Percentiles rank a stretch among this genome's conserved stretches.
Evolutionary conservation across 2,113 vertebrate genomes (phyloP).

Genomic region (Tachycineta bicolor): DNA sequence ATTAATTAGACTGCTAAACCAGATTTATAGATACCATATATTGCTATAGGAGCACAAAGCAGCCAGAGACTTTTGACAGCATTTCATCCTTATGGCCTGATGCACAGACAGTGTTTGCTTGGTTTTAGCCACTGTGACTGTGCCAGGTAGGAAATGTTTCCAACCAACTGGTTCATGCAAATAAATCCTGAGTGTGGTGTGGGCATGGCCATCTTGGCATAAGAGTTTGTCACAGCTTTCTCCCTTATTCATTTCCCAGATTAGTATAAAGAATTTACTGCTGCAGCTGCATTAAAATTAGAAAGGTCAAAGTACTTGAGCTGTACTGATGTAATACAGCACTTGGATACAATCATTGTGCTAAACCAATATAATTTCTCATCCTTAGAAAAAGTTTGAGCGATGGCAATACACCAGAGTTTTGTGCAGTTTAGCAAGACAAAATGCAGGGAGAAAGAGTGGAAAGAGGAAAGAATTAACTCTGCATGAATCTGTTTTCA

Average conservation of each 20-base stretch:
- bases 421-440: neutral
- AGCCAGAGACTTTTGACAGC: neutral
- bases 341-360: neutral
- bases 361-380: neutral
- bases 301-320: neutral
- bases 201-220: neutral
- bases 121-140: neutral
- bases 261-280: neutral
- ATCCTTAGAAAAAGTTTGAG: neutral
- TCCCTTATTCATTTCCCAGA: neutral
- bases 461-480: neutral
- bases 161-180: neutral
- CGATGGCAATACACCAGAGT: neutral
- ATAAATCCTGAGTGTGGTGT: neutral
- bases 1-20: conserved; percentile 26
- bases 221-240: neutral
- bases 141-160: neutral
- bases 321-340: neutral
- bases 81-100: conserved; percentile 23
- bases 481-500: neutral
- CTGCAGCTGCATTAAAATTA: neutral
- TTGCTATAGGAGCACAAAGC: neutral
- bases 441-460: neutral
- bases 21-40: conserved; percentile 1
- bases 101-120: conserved; percentile 8